Base-by-base conservation (phyloP, 2,888 invertebrate genomes). In the Oxyteleia sp. region DNA sequence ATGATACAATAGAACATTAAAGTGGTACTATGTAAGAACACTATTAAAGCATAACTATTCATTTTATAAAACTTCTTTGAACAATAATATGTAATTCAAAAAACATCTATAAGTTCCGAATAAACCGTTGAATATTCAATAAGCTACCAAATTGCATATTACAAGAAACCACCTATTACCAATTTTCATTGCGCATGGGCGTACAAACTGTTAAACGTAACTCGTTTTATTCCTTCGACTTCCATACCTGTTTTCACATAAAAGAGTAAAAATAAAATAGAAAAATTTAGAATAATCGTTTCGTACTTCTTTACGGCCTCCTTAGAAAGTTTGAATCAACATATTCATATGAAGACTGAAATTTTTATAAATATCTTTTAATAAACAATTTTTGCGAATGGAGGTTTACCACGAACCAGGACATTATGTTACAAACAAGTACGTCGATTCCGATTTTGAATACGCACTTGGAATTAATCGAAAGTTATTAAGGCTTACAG, bases 41-140 rank as follows among this genome's bases (percentile, higher is more conserved):
- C 5, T 23, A 23, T 23, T 2, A 23, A 23, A 23, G 23, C 23
- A 5, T 23, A 23, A 23, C 23, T 23, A 23, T 23, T 43, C 43
- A 51, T 51, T 51, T 51, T 29, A 15, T 29, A 29, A 23, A 23
- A 51, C 51, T 51, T 51, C 15, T 26, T 29, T 8, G 10, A 3
- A 51, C 13, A 29, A 29, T 20, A 63, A 20, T 13, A 18, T 47
- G n/a, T 47, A 63, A 64, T 64, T 64, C 35, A 64, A 64, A 64
- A 63, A 13, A 13, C 49, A 49, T n/a, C 23, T 23, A 23, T n/a
- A 23, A 49, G 20, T 64, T 64, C 35, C 11, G 32, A 47, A 63
- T 47, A 63, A 32, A 45, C 35, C 15, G 13, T 10, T 64, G 35
- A 49, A 64, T 49, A 49, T 38, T 35, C n/a, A 38, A 49, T 64